phyloP scores from a whole-genome alignment of 2,888 invertebrate species.

The Habroteleia sp. region DNA sequence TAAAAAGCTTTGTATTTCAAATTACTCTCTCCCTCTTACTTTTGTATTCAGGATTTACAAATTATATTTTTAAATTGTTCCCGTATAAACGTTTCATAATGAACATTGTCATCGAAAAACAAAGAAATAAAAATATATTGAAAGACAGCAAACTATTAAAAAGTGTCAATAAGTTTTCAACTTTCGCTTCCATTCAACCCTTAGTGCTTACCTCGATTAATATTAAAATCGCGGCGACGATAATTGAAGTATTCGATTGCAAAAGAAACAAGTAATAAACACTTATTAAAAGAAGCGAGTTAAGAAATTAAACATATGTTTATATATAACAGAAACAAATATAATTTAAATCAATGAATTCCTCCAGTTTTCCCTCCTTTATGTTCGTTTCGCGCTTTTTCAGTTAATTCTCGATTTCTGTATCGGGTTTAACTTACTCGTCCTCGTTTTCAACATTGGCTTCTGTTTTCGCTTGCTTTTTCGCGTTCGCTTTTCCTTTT shows the following conservation, averaged over 20 bases:
- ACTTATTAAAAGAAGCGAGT: not conserved
- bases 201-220: not conserved
- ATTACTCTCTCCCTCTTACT: not conserved
- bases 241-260: not conserved
- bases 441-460: conserved; percentile 9
- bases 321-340: conserved; percentile 6
- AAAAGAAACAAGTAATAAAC: not conserved
- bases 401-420: conserved; percentile 4
- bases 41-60: not conserved
- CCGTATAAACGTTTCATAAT: conserved; percentile 6
- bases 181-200: conserved; percentile 3
- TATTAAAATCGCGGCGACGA: not conserved
- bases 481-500: conserved; percentile 30
- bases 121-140: not conserved
- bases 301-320: not conserved
- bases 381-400: not conserved
- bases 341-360: not conserved
- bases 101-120: not conserved
- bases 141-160: not conserved
- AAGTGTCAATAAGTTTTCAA: not conserved
- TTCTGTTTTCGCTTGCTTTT: conserved; percentile 26
- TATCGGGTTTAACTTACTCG: conserved; percentile 25
- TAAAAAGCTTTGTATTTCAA: conserved; percentile 2
- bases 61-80: not conserved
- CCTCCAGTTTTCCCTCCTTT: not conserved